Percentiles rank a stretch among this genome's conserved stretches.
Conservation (phyloP, 2,888 invertebrate genomes). For the Augochlorella aurata region DNA sequence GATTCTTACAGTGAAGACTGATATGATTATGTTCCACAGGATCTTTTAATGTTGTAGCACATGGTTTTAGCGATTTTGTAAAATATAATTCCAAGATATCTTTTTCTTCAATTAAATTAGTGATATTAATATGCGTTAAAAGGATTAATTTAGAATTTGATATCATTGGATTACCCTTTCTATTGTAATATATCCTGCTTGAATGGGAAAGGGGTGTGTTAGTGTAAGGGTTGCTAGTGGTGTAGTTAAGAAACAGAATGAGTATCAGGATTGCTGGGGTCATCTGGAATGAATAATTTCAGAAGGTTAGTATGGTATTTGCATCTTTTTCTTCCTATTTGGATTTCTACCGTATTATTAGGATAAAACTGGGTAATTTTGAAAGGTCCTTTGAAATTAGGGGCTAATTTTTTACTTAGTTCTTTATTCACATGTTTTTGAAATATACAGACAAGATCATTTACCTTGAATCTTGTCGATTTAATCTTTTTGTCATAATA, state of each 20-base stretch:
- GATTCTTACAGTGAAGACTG: too few species aligned
- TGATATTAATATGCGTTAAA: constrained; percentile 15
- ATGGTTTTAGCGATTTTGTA: too few species aligned
- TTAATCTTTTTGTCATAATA: constrained; percentile 7
- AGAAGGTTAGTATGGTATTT: constrained; percentile 30
- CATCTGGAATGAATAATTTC: constrained; percentile 42
- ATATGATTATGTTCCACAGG: too few species aligned
- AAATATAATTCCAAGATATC: too few species aligned
- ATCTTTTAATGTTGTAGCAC: too few species aligned
- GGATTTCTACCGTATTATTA: constrained; percentile 24
- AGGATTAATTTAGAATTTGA: constrained; percentile 8
- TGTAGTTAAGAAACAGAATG: neutral
- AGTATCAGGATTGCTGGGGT: neutral
- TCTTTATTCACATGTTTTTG: neutral
- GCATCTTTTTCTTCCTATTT: neutral
- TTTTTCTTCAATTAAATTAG: too few species aligned
- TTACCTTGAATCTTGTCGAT: neutral
- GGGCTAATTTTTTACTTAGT: constrained; percentile 13
- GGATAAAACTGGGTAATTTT: constrained; percentile 1
- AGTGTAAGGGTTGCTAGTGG: neutral
- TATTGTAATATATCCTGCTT: constrained; percentile 24
- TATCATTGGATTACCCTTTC: neutral
- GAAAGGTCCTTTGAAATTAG: constrained; percentile 18
- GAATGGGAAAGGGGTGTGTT: neutral
- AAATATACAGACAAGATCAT: neutral